Evolutionary conservation across 1,140 invertebrate genomes (phyloP).

Genomic region (Leptestheria dahalacensis): DNA sequence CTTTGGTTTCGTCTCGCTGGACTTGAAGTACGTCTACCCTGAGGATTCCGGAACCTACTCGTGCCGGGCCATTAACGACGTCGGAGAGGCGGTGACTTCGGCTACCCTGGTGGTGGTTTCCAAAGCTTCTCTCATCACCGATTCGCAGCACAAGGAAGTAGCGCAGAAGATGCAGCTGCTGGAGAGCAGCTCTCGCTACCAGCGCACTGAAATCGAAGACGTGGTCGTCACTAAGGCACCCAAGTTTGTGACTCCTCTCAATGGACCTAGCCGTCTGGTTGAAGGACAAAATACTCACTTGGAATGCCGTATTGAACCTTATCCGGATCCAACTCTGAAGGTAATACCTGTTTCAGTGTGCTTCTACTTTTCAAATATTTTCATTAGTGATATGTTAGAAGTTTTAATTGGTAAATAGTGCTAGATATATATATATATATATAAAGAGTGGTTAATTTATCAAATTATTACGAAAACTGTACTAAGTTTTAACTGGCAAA

Average conservation of each 20-base stretch:
- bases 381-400: too few relatives aligned
- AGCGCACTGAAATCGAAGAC: constrained; percentile 65
- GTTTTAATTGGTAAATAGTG: too few relatives aligned
- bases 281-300: constrained; percentile 76
- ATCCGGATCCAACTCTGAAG: constrained; percentile 34
- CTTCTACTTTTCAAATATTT: too few relatives aligned
- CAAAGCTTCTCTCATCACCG: constrained; percentile 66
- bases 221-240: constrained; percentile 63
- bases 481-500: too few relatives aligned
- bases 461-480: too few relatives aligned
- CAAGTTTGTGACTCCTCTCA: constrained; percentile 67
- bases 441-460: too few relatives aligned
- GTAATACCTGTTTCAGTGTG: too few relatives aligned
- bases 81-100: constrained; percentile 83
- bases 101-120: constrained; percentile 79
- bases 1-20: constrained; percentile 86
- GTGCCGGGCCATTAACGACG: constrained; percentile 83
- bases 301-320: constrained; percentile 39
- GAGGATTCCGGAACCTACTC: constrained; percentile 90
- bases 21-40: constrained; percentile 84
- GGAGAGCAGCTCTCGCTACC: constrained; percentile 64
- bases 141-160: constrained; percentile 79
- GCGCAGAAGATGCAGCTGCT: constrained; percentile 70
- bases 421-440: too few relatives aligned
- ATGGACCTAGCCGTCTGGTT: constrained; percentile 58